Base-by-base conservation (phyloP, 2,113 vertebrate genomes). In the Podarcis muralis region DNA sequence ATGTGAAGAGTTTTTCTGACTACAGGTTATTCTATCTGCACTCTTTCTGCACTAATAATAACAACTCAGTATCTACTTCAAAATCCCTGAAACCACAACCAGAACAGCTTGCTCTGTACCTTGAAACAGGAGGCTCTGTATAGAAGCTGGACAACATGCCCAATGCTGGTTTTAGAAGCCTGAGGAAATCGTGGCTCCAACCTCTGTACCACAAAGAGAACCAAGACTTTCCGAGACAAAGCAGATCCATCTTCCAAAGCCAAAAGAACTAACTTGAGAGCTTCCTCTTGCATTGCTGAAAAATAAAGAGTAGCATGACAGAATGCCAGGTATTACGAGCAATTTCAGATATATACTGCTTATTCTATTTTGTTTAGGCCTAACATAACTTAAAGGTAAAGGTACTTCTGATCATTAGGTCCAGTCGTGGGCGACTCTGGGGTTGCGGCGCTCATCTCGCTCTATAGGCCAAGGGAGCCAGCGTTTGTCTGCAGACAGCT, bases 61-160 rank as follows among this genome's bases (percentile, higher is more conserved):
- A 16, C 48, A 53, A 11, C 32, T 40, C n/a, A 59, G 40, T 35
- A 30, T 11, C 15, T n/a, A 77, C 7, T 3, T 76, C 25, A 76
- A 37, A 76, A 75, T 16, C 25, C 85, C 84, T 71, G 86, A 0
- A 12, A 81, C 69, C 32, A 5, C 18, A 83, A 13, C 0, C 6
- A 43, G 15, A 27, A 85, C 25, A 75, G 53, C 25, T 27, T 68
- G 79, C 18, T 89, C 84, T 80, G 2, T 97, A 99, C 99, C 98
- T 99, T 99, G 94, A 99, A 99, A 96, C 99, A 99, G 0, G 98
- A 99, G 85, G 99, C 99, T 94, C 99, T 97, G 94, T 99, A 99
- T 65, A 99, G 98, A 83, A 99, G 98, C 95, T 99, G 99, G 92
- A 99, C 99, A 96, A 99, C 99, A 27, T 99, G 98, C 66, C 99